Evolutionary conservation across 2,113 vertebrate species (phyloP).

Genomic region (Ploceus nigricollis): DNA sequence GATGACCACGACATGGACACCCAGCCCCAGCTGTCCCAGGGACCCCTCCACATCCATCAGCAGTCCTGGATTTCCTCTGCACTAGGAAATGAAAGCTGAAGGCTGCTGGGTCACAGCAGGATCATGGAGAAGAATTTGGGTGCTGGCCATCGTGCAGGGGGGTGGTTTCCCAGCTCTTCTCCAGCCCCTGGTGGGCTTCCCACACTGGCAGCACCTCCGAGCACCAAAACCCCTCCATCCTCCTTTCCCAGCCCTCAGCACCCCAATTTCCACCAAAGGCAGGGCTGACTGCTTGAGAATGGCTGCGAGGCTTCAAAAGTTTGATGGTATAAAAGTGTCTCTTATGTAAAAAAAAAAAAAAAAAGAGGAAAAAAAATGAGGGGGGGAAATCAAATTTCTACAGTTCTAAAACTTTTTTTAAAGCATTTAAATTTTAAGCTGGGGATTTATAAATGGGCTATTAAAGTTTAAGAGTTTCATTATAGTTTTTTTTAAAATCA

Average conservation of each 20-base stretch:
- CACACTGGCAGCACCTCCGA: background rate
- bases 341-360: slow-evolving; percentile 12
- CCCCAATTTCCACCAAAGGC: background rate
- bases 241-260: background rate
- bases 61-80: background rate
- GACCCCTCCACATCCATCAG: background rate
- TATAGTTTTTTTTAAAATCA: slow-evolving; percentile 71
- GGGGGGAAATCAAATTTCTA: slow-evolving; percentile 32
- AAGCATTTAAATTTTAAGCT: slow-evolving; percentile 76
- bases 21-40: fast-evolving
- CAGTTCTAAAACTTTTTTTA: slow-evolving; percentile 73
- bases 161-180: background rate
- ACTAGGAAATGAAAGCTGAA: background rate
- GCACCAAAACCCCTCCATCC: background rate
- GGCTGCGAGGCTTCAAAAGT: background rate
- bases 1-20: background rate
- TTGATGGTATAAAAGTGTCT: slow-evolving; percentile 8
- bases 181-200: background rate
- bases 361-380: fast-evolving
- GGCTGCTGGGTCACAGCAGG: background rate
- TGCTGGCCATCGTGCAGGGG: background rate
- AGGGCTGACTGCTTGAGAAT: background rate
- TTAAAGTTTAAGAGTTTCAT: slow-evolving; percentile 82
- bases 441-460: slow-evolving; percentile 77
- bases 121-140: background rate